These are phyloP conservation scores for Numenius arquata DNA, from an alignment of 2,113 vertebrate genomes.

Conservation along the genomic window DNA sequence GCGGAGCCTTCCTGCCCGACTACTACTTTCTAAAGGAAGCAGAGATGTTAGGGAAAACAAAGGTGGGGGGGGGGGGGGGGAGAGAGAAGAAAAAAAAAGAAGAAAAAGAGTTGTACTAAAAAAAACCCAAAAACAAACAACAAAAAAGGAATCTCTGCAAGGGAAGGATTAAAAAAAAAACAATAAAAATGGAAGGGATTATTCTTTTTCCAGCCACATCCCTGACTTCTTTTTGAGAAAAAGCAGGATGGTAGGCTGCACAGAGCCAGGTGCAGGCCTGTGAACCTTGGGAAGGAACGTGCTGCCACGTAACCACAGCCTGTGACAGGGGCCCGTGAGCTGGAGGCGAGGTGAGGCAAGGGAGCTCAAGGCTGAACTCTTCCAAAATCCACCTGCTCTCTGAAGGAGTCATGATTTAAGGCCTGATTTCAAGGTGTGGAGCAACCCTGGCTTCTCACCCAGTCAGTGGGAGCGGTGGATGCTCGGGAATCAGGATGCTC, in stretches of 20 bases:
- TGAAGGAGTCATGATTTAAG: neutral
- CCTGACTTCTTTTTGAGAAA: neutral
- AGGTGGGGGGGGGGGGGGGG: neutral
- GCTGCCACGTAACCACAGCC: neutral
- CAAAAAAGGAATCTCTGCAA: neutral
- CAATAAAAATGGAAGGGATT: neutral
- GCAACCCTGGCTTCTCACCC: neutral
- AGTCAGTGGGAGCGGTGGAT: neutral
- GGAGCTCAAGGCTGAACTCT: neutral
- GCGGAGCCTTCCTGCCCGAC: neutral
- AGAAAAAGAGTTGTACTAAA: neutral
- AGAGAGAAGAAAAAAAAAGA: no score
- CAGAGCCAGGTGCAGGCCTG: neutral
- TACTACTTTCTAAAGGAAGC: neutral
- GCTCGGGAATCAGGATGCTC: rapidly evolving
- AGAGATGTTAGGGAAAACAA: neutral
- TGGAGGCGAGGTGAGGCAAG: neutral
- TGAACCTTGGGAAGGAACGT: neutral
- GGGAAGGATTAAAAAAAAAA: neutral
- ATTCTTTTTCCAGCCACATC: neutral
- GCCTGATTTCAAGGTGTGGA: neutral
- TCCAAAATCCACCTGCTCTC: neutral
- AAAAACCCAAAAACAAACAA: neutral
- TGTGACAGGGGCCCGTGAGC: rapidly evolving
- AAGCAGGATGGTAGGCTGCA: neutral